Base-by-base conservation (phyloP, 2,797 vertebrate genomes). In the Apodemus agrarius region DNA sequence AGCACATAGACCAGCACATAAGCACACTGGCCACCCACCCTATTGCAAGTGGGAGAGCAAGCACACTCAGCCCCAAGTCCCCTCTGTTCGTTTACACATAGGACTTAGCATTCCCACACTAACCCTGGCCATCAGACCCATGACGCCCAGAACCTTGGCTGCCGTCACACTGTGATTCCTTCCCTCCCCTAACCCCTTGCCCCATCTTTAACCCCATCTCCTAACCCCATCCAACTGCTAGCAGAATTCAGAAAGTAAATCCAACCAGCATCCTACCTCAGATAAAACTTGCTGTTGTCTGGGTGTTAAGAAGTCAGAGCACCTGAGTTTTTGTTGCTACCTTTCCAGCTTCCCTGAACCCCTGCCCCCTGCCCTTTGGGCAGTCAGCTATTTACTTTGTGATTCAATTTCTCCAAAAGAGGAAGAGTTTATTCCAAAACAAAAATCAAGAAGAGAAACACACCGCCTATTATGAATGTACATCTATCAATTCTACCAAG, bases 371-470 rank as follows among this genome's bases (percentile, higher is more conserved):
- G 59, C 84, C 40, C 34, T 82, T 87, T 65, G 37, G 79, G 19
- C 40, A 82, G 87, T n/a, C 46, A 92, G 9, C 17, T 74, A 8
- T 84, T 91, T 88, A 79, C 29, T 61, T 49, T 24, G 31, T 92
- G 93, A 83, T 92, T 91, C 75, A 40, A 24, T 89, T 85, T 94
- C 49, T 49, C 40, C 75, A 26, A 65, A 75, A 78, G 11, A 69
- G 54, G n/a, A 93, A 93, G 59, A 86, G n/a, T n/a, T 83, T 34
- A 74, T 26, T 31, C 52, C 61, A 57, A 90, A 94, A 81, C 54
- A 92, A 92, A 96, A 95, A 92, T 65, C 13, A 67, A 75, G 31
- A 67, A 24, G 72, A 37, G 78, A 92, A 93, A 78, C 59, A 37
- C 59, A 81, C n/a, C 21, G 43, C 63, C 79, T 84, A 26, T 93